Evolutionary conservation across 2,888 invertebrate genomes (phyloP).

Genomic region (Gymnoscelis rufifasciata): DNA sequence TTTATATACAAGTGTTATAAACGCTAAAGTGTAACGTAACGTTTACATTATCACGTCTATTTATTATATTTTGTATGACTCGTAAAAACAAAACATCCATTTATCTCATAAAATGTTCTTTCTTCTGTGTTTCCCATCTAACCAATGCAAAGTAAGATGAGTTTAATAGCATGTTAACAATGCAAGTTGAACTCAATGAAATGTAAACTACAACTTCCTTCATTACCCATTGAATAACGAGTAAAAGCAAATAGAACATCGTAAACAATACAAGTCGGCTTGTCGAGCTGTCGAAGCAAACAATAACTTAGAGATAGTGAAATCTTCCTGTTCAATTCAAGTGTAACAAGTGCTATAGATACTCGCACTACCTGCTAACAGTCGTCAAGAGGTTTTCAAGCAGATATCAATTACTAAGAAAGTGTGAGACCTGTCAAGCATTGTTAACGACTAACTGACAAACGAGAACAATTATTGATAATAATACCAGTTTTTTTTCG

Average conservation of each 20-base stretch:
- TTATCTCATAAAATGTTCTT: neutral
- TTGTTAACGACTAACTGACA: constrained; percentile 18
- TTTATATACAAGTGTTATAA: too few species aligned
- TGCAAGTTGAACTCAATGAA: constrained; percentile 3
- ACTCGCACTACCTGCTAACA: constrained; percentile 6
- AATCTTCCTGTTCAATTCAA: constrained; percentile 20
- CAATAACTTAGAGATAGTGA: constrained; percentile 15
- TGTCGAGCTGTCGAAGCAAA: constrained; percentile 5
- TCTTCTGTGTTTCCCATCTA: neutral
- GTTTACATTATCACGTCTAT: too few species aligned
- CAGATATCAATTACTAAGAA: constrained; percentile 20
- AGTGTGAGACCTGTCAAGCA: constrained; percentile 26
- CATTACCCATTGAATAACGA: neutral
- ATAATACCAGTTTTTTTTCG: neutral
- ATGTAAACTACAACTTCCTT: neutral
- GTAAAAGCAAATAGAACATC: constrained; percentile 9
- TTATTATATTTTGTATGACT: too few species aligned
- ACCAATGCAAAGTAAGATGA: neutral
- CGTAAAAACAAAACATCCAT: too few species aligned
- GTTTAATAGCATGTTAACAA: constrained; percentile 5
- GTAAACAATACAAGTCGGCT: constrained; percentile 7
- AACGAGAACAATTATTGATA: constrained; percentile 6
- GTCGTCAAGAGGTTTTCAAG: constrained; percentile 2
- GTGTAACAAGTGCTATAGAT: constrained; percentile 3
- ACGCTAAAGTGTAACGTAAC: too few species aligned